Evolutionary conservation across 2,888 invertebrate genomes (phyloP), one percentile per base, ranked within the genome.

Genomic region (Ditula angustiorana): DNA sequence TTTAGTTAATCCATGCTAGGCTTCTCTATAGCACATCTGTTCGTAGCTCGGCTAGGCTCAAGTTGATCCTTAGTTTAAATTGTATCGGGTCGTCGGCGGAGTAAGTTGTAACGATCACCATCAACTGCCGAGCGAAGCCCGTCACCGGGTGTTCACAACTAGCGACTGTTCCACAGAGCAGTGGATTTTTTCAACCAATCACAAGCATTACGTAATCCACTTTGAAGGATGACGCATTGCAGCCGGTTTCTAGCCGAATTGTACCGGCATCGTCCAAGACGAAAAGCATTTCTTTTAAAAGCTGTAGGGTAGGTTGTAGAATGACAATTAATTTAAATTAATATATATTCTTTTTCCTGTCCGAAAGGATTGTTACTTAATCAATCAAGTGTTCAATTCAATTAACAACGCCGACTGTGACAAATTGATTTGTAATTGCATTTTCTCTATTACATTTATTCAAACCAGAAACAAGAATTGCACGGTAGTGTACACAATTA

Each of bases 21-120:
- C 57, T 33, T 37, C 61, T 61, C 61, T 44, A 52, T 35, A 50
- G 28, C 55, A 63, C 55, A 59, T 53, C 64, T 64, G 58, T 64
- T 56, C 55, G 28, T 2, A 10, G 66, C 44, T 41, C 71, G 68
- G 72, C 56, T 63, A 71, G 72, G 74, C 71, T 73, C 69, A 73
- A 74, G 72, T 74, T 71, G 79, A 79, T 78, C 78, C 76, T 70
- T 75, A 76, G 79, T 80, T 76, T 79, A 81, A 82, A 79, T 78
- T 77, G 79, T 80, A 79, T 80, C 74, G 71, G 75, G 68, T 69
- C 72, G 46, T 46, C 46, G 46, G 23, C 68, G 69, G 70, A 69
- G 67, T 61, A 79, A 81, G 75, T 79, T 83, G 78, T 59, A 56
- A 65, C 61, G 61, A 67, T 58, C 64, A 56, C 56, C 53, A 55